Percentiles rank a stretch among this genome's conserved stretches.
These are phyloP conservation scores for Lanistes nyassanus DNA, from an alignment of 1,140 invertebrate genomes.

Conservation along the genomic window DNA sequence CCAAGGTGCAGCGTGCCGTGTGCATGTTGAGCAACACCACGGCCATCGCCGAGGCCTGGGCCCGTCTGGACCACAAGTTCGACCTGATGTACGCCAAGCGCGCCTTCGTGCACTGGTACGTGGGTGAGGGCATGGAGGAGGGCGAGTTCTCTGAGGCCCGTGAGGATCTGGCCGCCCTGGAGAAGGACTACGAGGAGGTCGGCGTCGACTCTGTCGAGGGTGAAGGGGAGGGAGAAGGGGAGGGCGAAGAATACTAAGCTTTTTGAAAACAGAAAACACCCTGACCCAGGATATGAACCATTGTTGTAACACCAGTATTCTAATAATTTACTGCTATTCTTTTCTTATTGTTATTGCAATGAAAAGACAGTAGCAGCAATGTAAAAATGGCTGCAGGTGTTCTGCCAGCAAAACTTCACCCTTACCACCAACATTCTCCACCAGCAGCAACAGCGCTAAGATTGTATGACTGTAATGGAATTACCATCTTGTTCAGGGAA, in stretches of 20 bases:
- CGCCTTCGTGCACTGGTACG: conserved; percentile 71
- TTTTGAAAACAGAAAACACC: no score
- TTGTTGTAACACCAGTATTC: no score
- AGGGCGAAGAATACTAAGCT: conserved; percentile 69
- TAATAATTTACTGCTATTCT: no score
- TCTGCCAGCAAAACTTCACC: no score
- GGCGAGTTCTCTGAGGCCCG: conserved; percentile 80
- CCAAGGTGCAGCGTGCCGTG: conserved; percentile 12
- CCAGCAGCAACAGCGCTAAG: no score
- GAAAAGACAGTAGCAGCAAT: no score
- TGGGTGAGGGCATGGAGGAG: conserved; percentile 82
- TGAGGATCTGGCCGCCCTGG: conserved; percentile 73
- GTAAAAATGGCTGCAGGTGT: no score
- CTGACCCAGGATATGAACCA: no score
- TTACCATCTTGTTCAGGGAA: no score
- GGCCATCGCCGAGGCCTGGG: conserved; percentile 5
- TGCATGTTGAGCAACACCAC: conserved; percentile 7
- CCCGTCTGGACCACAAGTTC: conserved; percentile 7
- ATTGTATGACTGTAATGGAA: no score
- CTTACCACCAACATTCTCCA: no score
- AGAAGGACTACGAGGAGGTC: conserved; percentile 85
- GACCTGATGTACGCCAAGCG: conserved; percentile 9
- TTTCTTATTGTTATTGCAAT: no score
- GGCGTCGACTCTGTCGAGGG: conserved; percentile 77
- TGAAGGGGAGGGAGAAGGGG: conserved; percentile 69